These are phyloP conservation scores for Merodon equestris DNA, from an alignment of 2,888 invertebrate species.

Conservation along the genomic window DNA sequence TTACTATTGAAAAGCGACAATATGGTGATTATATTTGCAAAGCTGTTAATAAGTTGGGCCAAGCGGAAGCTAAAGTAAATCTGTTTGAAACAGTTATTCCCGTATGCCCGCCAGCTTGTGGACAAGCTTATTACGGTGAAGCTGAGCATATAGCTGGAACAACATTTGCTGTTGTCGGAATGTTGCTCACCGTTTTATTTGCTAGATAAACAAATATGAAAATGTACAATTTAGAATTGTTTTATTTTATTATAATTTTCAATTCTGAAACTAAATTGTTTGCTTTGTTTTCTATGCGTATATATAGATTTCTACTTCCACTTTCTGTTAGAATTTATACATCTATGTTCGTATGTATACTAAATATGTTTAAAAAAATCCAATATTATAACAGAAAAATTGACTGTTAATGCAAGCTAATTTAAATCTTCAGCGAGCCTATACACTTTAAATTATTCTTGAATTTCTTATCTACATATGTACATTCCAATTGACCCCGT, in stretches of 20 bases:
- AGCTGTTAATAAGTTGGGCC: constrained; percentile 92
- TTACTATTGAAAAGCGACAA: constrained; percentile 94
- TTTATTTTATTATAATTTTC: constrained; percentile 33
- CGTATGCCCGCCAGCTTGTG: constrained; percentile 95
- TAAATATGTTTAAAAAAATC: too few relatives aligned
- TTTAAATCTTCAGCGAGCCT: too few relatives aligned
- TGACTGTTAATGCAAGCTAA: too few relatives aligned
- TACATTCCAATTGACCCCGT: constrained; percentile 52
- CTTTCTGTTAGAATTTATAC: too few relatives aligned
- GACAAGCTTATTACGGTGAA: constrained; percentile 76
- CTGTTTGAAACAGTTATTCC: constrained; percentile 94
- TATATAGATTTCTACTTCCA: constrained; percentile 17
- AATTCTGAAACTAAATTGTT: constrained; percentile 35
- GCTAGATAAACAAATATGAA: constrained; percentile 75
- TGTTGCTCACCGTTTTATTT: constrained; percentile 79
- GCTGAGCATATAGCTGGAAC: constrained; percentile 75
- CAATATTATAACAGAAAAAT: too few relatives aligned
- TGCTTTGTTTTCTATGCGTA: constrained; percentile 13
- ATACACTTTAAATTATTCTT: neutral
- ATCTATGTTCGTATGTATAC: too few relatives aligned
- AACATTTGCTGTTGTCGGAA: constrained; percentile 80
- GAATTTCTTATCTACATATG: neutral
- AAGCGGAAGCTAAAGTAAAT: constrained; percentile 88
- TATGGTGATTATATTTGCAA: constrained; percentile 92
- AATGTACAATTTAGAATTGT: constrained; percentile 12